These are phyloP conservation scores for Chelon labrosus DNA, from an alignment of 2,797 vertebrate species.

Conservation along the genomic window DNA sequence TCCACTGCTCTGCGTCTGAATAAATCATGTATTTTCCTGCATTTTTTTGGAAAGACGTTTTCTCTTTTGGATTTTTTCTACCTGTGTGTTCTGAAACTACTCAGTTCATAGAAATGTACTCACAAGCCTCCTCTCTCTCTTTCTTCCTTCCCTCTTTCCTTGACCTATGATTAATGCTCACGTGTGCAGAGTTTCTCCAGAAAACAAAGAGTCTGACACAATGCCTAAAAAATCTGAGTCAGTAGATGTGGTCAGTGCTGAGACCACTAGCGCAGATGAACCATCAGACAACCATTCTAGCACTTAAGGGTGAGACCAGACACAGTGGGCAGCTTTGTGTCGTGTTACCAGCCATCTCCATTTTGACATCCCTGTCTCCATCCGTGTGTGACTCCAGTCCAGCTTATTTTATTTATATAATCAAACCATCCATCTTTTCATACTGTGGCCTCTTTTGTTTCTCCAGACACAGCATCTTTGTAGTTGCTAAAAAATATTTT, in stretches of 20 bases:
- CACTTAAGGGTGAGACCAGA: constrained; percentile 81
- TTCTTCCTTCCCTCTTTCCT: constrained; percentile 28
- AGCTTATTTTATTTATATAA: constrained; percentile 18
- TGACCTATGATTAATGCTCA: constrained; percentile 33
- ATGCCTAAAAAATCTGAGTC: constrained; percentile 80
- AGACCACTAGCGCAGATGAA: constrained; percentile 76
- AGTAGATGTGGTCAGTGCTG: constrained; percentile 78
- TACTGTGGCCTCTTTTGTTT: constrained; percentile 16
- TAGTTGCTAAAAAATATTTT: background rate
- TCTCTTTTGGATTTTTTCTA: background rate
- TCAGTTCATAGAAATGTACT: constrained; percentile 7
- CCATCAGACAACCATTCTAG: constrained; percentile 77
- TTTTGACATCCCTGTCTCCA: constrained; percentile 46
- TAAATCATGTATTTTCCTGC: constrained; percentile 34
- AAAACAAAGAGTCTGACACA: constrained; percentile 81
- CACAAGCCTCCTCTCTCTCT: constrained; percentile 31
- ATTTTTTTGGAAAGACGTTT: constrained; percentile 49
- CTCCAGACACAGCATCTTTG: background rate
- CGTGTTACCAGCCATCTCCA: constrained; percentile 61
- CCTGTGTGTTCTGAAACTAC: constrained; percentile 44
- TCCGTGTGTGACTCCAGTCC: constrained; percentile 29
- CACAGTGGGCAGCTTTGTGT: constrained; percentile 54
- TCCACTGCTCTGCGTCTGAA: constrained; percentile 1
- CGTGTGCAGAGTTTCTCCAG: constrained; percentile 79
- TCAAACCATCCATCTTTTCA: constrained; percentile 41